Evolutionary conservation across 2,113 vertebrate genomes (phyloP), one percentile per base, ranked within the genome.

Genomic region (Miniopterus natalensis): DNA sequence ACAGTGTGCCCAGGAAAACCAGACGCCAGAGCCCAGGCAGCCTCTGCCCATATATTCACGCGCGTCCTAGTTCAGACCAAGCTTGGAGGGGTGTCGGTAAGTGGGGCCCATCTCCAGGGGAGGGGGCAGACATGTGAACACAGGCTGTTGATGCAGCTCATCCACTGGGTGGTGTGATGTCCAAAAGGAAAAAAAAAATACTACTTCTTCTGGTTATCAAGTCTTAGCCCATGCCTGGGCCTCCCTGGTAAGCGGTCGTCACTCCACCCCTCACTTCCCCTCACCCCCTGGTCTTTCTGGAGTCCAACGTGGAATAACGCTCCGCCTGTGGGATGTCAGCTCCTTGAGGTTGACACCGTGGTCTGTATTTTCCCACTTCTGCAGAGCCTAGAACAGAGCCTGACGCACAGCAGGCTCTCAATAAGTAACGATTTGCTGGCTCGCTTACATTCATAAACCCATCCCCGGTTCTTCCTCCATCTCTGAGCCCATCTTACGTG

Each of bases 11-110:
- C 1, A 15, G n/a, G 20, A n/a, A 75, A 21, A 31, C 36, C 5
- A 21, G 74, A 27, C 29, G 4, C 20, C 20, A 17, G 70, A 1
- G 5, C 18, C 6, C 17, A 7, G 53, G 45, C 5, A 65, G 17
- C 27, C 61, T 88, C 47, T 15, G 3, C 8, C 31, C 61, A 15
- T 29, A 47, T 53, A 1, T 8, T 18, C 8, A 0, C 27, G 57
- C 31, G 21, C 10, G 1, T 10, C 42, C 14, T 1, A 5, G 36
- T 9, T 51, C 51, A 45, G 18, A 59, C 70, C 20, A 49, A 49
- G 18, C 13, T 3, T 36, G 40, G 12, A 11, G 23, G 7, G 66
- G 5, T 2, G 1, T 0, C 1, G 6, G n/a, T 15, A 42, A 13
- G 2, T 0, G 12, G 65, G 20, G 10, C 13, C 25, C 11, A 0